A percentile compares a stretch with the other conserved stretches of the same genome.
Evolutionary conservation across 1,140 invertebrate genomes (phyloP).

Genomic region (Drosophila bifasciata): DNA sequence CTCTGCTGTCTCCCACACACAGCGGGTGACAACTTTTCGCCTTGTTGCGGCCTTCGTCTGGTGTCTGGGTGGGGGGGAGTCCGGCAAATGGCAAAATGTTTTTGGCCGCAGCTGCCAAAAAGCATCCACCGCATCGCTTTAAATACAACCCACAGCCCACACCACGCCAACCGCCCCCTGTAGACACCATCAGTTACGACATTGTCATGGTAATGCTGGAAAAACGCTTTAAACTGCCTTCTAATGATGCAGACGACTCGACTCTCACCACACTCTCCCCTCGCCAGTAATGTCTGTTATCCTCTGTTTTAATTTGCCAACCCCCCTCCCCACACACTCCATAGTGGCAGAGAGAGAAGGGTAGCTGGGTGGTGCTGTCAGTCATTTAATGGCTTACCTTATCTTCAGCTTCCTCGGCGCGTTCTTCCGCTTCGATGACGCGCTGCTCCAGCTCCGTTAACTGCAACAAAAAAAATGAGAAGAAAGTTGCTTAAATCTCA

Average conservation of each 20-base stretch:
- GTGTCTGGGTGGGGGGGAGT: background rate
- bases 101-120: conserved; percentile 45
- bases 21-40: conserved; percentile 50
- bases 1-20: background rate
- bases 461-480: conserved; percentile 88
- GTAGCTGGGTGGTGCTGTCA: conserved; percentile 3
- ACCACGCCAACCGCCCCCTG: background rate
- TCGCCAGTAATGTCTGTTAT: conserved; percentile 15
- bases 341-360: no score
- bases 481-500: conserved; percentile 23
- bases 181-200: background rate
- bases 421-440: conserved; percentile 94
- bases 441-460: conserved; percentile 95
- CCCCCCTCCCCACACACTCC: background rate
- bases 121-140: background rate
- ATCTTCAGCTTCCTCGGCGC: conserved; percentile 95
- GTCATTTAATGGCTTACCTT: conserved; percentile 89
- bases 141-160: background rate
- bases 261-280: conserved; percentile 1
- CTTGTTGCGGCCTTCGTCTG: conserved; percentile 2
- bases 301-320: conserved; percentile 50
- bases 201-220: conserved; percentile 54
- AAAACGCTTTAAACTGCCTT: conserved; percentile 61
- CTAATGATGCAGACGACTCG: conserved; percentile 42
- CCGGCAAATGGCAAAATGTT: conserved; percentile 42